phyloP scores from a whole-genome alignment of 2,888 invertebrate genomes.

The Volucella inanis region DNA sequence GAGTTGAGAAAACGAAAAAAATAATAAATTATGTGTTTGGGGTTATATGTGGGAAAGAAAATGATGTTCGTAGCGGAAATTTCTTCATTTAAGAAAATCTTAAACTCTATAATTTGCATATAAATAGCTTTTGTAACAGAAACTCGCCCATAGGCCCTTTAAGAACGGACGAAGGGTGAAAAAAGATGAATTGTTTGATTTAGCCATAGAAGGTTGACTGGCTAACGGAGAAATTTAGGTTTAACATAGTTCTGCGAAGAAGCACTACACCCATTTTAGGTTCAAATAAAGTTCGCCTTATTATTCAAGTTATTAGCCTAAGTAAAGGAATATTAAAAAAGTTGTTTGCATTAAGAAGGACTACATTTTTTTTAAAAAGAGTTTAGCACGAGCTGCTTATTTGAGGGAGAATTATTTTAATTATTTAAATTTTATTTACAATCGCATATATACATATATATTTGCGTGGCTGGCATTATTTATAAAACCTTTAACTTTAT shows the following conservation, averaged over 20 bases:
- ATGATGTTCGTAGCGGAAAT: constrained; percentile 35
- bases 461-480: too few species aligned
- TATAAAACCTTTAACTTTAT: too few species aligned
- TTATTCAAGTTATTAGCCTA: too few species aligned
- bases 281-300: not conserved
- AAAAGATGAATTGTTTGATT: constrained; percentile 28
- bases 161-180: not conserved
- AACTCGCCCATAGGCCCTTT: not conserved
- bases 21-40: constrained; percentile 9
- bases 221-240: constrained; percentile 19
- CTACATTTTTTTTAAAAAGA: too few species aligned
- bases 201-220: not conserved
- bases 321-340: too few species aligned
- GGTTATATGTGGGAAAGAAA: constrained; percentile 11
- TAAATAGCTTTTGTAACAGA: constrained; percentile 34
- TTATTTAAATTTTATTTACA: too few species aligned
- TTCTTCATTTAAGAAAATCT: constrained; percentile 31
- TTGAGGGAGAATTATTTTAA: too few species aligned
- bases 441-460: too few species aligned
- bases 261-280: constrained; percentile 35
- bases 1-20: not conserved
- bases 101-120: constrained; percentile 51
- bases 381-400: too few species aligned
- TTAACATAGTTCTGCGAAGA: constrained; percentile 20
- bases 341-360: too few species aligned